Evolutionary conservation across 2,113 vertebrate genomes (phyloP), one percentile per base, ranked within the genome.

Genomic region (Herpetotheres cachinnans): DNA sequence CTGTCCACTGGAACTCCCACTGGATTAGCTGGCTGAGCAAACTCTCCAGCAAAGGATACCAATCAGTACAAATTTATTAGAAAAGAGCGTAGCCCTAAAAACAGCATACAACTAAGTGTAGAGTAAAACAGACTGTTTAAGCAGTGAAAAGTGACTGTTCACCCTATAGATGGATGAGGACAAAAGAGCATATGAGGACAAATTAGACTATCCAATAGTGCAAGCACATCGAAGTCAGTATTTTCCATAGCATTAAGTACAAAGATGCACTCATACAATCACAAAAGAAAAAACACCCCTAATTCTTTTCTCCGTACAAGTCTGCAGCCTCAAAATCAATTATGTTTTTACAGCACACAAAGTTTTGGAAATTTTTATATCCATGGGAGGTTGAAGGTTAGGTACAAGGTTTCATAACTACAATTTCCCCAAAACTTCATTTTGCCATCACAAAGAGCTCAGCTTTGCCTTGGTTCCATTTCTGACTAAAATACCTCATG

Each of bases 401-500:
- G 52, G 86, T 77, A 77, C 54, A 88, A 94, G 78, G 44, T 52
- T 86, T 85, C 81, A 79, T 38, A 79, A 71, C 87, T 89, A 78
- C 87, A 83, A 70, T 82, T 65, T 92, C 90, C 93, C 79, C 38
- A 34, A 65, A 93, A 81, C 89, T 94, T 91, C 50, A 83, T 90
- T 83, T 84, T 82, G 42, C 74, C 46, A 46, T 58, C 20, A 29
- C 77, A 90, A 92, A 82, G 61, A 69, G 77, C 71, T 96, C 87
- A 54, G 69, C 82, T 97, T 95, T 55, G 56, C 91, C 90, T 94
- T 82, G 78, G 79, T 95, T 97, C 97, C 90, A 95, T 93, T 97
- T 96, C 89, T 97, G 97, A 97, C 95, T 98, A 90, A 97, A 98
- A 97, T 85, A 89, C 87, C 94, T 97, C 89, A 71, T 96, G 98